Conservation (phyloP, 2,113 vertebrate species). For the Pteropus alecto region DNA sequence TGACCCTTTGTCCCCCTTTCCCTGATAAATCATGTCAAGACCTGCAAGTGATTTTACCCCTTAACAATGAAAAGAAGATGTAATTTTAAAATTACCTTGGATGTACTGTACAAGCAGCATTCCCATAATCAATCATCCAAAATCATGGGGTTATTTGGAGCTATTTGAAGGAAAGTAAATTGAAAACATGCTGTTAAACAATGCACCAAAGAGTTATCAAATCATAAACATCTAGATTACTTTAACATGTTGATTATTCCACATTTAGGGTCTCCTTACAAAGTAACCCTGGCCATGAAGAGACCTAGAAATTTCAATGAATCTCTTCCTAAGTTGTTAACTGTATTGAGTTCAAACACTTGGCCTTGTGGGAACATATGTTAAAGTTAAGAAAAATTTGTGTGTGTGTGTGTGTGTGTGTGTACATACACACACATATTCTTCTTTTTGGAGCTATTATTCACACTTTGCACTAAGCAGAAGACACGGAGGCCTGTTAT, state of each 20-base stretch:
- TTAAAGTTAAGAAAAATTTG: conserved; percentile 28
- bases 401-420: background rate
- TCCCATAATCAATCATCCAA: conserved; percentile 81
- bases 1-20: conserved; percentile 52
- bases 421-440: background rate
- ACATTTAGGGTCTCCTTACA: conserved; percentile 67
- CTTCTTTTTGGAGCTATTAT: conserved; percentile 53
- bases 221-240: conserved; percentile 78
- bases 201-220: conserved; percentile 78
- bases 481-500: conserved; percentile 58
- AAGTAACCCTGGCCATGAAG: conserved; percentile 49
- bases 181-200: conserved; percentile 80
- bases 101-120: conserved; percentile 75
- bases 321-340: conserved; percentile 67
- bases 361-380: conserved; percentile 47
- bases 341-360: conserved; percentile 52
- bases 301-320: conserved; percentile 66
- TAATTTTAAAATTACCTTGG: conserved; percentile 80
- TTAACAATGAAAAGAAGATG: conserved; percentile 80
- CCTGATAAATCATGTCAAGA: conserved; percentile 78
- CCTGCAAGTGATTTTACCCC: conserved; percentile 76
- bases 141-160: conserved; percentile 78
- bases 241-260: conserved; percentile 79
- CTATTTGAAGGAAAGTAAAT: conserved; percentile 79
- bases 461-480: conserved; percentile 68